A percentile compares a stretch with the other conserved stretches of the same genome.
Evolutionary conservation across 2,888 invertebrate genomes (phyloP).

Genomic region (Aricia artaxerxes): DNA sequence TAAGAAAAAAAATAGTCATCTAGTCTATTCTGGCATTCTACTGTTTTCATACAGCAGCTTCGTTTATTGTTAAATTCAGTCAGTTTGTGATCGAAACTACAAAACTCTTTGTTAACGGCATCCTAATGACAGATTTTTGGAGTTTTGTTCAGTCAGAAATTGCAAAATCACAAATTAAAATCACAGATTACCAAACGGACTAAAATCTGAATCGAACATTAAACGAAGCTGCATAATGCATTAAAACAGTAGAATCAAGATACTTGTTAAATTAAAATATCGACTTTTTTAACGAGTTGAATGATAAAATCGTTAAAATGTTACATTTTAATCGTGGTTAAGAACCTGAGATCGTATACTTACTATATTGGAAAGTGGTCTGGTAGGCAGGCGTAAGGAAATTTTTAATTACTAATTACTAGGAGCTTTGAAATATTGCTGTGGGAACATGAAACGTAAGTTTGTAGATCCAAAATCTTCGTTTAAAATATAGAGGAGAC

Average conservation of each 20-base stretch:
- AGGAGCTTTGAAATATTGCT: slow-evolving; percentile 7
- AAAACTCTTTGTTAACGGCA: too few species aligned
- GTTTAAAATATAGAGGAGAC: not conserved
- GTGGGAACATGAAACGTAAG: not conserved
- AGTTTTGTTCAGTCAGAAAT: too few species aligned
- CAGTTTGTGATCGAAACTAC: too few species aligned
- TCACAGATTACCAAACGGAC: too few species aligned
- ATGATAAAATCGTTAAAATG: slow-evolving; percentile 15
- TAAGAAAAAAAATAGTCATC: too few species aligned
- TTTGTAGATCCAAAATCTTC: not conserved
- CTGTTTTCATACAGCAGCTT: too few species aligned
- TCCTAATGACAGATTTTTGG: too few species aligned
- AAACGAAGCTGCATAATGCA: not conserved
- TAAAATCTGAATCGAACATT: too few species aligned
- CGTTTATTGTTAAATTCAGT: too few species aligned
- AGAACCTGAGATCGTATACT: not conserved
- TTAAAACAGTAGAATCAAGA: not conserved
- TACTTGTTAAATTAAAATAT: not conserved
- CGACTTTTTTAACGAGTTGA: not conserved
- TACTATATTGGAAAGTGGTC: slow-evolving; percentile 7
- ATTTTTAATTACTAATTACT: not conserved
- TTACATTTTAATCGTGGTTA: slow-evolving; percentile 18
- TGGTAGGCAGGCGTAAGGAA: not conserved
- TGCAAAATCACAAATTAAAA: too few species aligned
- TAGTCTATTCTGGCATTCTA: not conserved